phyloP scores from a whole-genome alignment of 2,797 vertebrate genomes.

The Acanthiza pusilla region DNA sequence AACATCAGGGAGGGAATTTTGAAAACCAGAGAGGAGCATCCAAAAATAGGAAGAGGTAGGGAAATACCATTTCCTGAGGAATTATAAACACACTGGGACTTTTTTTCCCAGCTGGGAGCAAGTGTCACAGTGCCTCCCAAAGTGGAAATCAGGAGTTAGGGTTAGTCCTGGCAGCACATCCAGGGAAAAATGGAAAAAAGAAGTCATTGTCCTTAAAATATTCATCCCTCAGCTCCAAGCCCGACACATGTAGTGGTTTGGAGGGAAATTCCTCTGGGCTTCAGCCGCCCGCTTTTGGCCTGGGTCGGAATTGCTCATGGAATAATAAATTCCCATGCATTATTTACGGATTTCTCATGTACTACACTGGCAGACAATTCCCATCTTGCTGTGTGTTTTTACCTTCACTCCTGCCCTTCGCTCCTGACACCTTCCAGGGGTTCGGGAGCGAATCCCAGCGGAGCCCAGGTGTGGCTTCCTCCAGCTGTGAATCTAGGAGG shows the following conservation, averaged over 20 bases:
- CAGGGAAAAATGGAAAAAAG: neutral
- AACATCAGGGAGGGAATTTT: neutral
- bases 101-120: neutral
- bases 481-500: too few species aligned
- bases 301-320: neutral
- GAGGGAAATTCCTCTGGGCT: slow-evolving; percentile 52
- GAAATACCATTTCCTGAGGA: neutral
- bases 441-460: slow-evolving; percentile 10
- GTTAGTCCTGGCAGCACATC: neutral
- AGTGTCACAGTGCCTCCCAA: neutral
- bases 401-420: neutral
- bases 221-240: slow-evolving; percentile 19
- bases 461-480: neutral
- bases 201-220: slow-evolving; percentile 13
- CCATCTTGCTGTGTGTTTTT: neutral
- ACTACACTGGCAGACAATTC: neutral
- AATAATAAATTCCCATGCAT: slow-evolving; percentile 58
- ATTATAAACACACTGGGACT: rapidly evolving
- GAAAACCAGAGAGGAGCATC: neutral
- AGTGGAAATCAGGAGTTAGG: rapidly evolving
- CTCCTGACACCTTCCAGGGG: slow-evolving; percentile 23
- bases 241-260: slow-evolving; percentile 1
- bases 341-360: slow-evolving; percentile 18
- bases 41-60: neutral
- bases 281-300: neutral